Base-by-base conservation (phyloP, 2,888 invertebrate species). In the Apodemia hepburni region DNA sequence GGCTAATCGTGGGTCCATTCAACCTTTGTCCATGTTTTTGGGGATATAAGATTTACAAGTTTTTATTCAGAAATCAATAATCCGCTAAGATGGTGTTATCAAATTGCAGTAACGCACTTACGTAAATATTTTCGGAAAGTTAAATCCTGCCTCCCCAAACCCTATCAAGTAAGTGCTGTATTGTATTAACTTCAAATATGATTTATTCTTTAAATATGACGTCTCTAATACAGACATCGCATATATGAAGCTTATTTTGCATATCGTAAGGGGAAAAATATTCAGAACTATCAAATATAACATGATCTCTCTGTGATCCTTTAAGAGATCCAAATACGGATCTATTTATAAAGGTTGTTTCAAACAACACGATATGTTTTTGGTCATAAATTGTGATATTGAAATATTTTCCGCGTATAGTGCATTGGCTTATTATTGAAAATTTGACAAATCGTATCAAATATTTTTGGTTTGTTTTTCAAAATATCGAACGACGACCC, bases 321-420 rank as follows among this genome's bases (percentile, higher is more conserved):
- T 29, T n/a, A 17, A 27, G 60, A 27, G 51, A 29, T 38, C 15
- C 22, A 22, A 22, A 7, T 22, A 27, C 67, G 63, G 65, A 27
- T 49, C 59, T 60, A 54, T 63, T 54, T 17, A 17, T 1, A 15
- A 12, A 64, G 68, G 68, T 62, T 29, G 38, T 45, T 58, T 35
- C 64, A 71, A 75, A 73, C 72, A 70, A 72, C 71, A 73, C 73
- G 76, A 74, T 76, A 77, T 80, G 80, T 80, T 81, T 87, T 83
- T 80, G 79, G 75, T 76, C 80, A 75, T 89, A 89, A 86, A 89
- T 90, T 89, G 87, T 83, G 83, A 85, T 86, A 90, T 88, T 87
- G 88, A 78, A 84, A 87, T 88, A 85, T 87, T 83, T 82, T 75
- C 73, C 68, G 71, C 67, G 68, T 69, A 71, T 72, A 75, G 71